Conservation (phyloP, 2,797 vertebrate genomes). For the Babyrousa celebensis region DNA sequence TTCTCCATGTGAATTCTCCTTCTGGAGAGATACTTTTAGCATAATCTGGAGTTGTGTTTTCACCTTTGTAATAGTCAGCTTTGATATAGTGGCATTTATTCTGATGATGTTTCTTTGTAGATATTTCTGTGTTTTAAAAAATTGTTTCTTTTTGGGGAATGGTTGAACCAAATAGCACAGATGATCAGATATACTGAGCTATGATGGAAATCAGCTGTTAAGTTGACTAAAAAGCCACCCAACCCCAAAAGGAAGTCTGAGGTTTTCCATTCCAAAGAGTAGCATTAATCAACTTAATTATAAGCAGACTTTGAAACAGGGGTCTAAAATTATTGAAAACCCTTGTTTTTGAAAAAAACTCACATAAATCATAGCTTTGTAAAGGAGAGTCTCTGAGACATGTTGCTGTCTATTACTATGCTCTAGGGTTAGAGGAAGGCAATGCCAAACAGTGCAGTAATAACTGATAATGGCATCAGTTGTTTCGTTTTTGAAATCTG, state of each 20-base stretch:
- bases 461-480: slow-evolving; percentile 35
- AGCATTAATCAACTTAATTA: slow-evolving; percentile 81
- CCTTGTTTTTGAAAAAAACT: slow-evolving; percentile 49
- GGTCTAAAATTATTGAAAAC: slow-evolving; percentile 67
- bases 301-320: slow-evolving; percentile 72
- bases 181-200: slow-evolving; percentile 49
- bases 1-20: neutral
- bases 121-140: neutral
- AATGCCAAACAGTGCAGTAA: neutral
- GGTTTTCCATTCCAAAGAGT: slow-evolving; percentile 77
- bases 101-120: neutral
- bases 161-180: slow-evolving; percentile 56
- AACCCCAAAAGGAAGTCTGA: slow-evolving; percentile 81
- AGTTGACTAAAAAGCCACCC: slow-evolving; percentile 59
- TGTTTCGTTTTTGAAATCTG: slow-evolving; percentile 55
- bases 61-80: slow-evolving; percentile 1
- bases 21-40: neutral
- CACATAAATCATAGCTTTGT: slow-evolving; percentile 18
- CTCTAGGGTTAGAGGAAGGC: neutral
- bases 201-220: slow-evolving; percentile 78
- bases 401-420: neutral
- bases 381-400: neutral
- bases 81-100: neutral
- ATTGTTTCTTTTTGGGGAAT: slow-evolving; percentile 47
- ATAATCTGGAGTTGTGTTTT: slow-evolving; percentile 22